Conservation (phyloP, 2,888 invertebrate species). For the Ecdyonurus torrentis region DNA sequence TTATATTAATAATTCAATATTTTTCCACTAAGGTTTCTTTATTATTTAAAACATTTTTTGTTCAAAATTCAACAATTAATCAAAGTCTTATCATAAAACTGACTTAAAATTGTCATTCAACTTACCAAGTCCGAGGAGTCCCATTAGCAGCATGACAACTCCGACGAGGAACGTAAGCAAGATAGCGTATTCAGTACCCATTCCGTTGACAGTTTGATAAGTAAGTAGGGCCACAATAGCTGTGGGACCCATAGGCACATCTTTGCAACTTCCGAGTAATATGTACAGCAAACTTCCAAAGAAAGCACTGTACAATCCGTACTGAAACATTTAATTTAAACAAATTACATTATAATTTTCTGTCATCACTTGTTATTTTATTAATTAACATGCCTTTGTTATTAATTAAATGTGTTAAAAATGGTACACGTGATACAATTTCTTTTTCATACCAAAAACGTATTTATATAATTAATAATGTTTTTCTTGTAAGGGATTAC, state of each 20-base stretch:
- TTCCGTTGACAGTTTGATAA: constrained; percentile 52
- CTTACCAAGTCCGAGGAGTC: constrained; percentile 57
- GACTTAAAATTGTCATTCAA: constrained; percentile 2
- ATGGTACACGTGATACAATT: too few species aligned
- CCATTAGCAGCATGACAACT: constrained; percentile 61
- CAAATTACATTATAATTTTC: too few species aligned
- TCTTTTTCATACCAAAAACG: too few species aligned
- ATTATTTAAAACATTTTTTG: too few species aligned
- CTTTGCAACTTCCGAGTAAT: constrained; percentile 79
- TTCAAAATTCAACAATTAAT: too few species aligned
- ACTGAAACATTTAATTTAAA: too few species aligned
- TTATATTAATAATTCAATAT: too few species aligned
- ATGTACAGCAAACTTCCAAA: constrained; percentile 81
- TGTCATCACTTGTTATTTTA: not conserved
- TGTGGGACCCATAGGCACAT: constrained; percentile 83
- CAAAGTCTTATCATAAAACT: too few species aligned
- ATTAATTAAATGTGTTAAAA: too few species aligned
- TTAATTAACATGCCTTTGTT: not conserved
- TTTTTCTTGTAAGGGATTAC: too few species aligned
- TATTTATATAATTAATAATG: too few species aligned
- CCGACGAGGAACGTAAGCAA: constrained; percentile 60
- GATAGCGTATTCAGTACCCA: constrained; percentile 49
- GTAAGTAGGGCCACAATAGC: constrained; percentile 81
- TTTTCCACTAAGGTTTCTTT: too few species aligned
- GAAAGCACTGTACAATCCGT: constrained; percentile 88